These are phyloP conservation scores for Pleuronectes platessa DNA, from an alignment of 2,113 vertebrate genomes.

Conservation along the genomic window DNA sequence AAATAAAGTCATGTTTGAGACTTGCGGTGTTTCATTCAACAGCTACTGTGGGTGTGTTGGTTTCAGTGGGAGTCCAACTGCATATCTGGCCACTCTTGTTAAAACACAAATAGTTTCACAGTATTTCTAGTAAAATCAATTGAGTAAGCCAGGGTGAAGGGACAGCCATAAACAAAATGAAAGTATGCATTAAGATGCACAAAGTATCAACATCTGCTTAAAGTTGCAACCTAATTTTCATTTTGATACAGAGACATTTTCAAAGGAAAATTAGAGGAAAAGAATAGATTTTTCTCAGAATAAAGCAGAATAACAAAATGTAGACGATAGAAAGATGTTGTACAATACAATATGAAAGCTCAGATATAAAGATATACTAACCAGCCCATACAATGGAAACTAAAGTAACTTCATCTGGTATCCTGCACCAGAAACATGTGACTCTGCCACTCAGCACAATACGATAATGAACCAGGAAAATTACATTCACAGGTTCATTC, in stretches of 20 bases:
- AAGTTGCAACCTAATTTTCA: slow-evolving; percentile 5
- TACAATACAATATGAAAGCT: slow-evolving; percentile 27
- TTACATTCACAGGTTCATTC: slow-evolving; percentile 34
- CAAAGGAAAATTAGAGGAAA: too few species aligned
- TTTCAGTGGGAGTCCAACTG: not conserved
- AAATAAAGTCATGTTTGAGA: not conserved
- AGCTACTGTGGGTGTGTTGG: not conserved
- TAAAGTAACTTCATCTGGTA: slow-evolving; percentile 63
- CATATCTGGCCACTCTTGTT: not conserved
- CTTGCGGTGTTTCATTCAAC: not conserved
- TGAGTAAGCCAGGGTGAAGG: not conserved
- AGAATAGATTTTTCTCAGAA: not conserved
- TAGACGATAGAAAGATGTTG: not conserved
- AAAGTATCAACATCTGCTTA: not conserved
- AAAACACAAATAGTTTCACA: slow-evolving; percentile 15
- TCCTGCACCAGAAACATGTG: slow-evolving; percentile 76
- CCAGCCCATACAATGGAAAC: slow-evolving; percentile 57
- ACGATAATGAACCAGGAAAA: slow-evolving; percentile 26
- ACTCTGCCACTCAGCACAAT: slow-evolving; percentile 23
- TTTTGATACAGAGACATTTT: slow-evolving; percentile 17
- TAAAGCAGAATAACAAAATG: slow-evolving; percentile 22
- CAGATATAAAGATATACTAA: slow-evolving; percentile 46
- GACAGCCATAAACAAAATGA: not conserved
- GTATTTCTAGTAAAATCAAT: slow-evolving; percentile 4
- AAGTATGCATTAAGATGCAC: not conserved